A percentile compares a stretch with the other conserved stretches of the same genome.
These are phyloP conservation scores for Rhodinocichla rosea DNA, from an alignment of 2,113 vertebrate genomes.

Conservation along the genomic window DNA sequence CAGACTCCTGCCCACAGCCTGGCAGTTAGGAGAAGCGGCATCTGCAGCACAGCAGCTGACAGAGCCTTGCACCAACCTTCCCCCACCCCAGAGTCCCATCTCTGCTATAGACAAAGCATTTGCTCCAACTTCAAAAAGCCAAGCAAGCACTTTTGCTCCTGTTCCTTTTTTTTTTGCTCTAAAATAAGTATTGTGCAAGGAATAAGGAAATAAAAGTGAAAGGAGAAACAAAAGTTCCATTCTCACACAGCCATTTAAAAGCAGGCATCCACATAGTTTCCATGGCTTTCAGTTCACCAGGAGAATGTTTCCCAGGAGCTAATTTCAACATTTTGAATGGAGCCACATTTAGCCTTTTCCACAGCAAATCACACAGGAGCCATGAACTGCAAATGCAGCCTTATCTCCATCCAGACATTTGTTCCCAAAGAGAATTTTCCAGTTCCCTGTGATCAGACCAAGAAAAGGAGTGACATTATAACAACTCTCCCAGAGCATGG, in stretches of 20 bases:
- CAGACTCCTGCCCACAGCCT: neutral
- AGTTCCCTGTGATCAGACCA: neutral
- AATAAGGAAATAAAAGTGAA: constrained; percentile 46
- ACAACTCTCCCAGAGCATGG: neutral
- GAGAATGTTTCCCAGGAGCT: neutral
- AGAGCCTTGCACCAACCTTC: neutral
- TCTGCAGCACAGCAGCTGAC: neutral
- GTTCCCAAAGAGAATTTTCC: neutral
- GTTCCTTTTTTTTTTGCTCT: neutral
- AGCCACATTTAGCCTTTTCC: neutral
- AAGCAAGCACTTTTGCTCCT: neutral
- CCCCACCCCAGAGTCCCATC: neutral
- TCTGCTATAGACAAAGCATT: neutral
- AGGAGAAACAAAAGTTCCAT: neutral
- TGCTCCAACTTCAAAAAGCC: neutral
- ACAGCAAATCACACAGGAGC: neutral
- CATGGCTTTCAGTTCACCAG: neutral
- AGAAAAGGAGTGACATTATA: neutral
- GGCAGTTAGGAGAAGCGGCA: rapidly evolving
- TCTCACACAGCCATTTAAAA: neutral
- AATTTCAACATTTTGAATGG: neutral
- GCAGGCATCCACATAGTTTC: neutral
- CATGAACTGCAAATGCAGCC: neutral
- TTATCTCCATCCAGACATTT: neutral
- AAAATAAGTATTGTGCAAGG: neutral